Percentiles rank a stretch among this genome's conserved stretches.
Conservation (phyloP, 2,113 vertebrate genomes). For the Crotalus viridis region DNA sequence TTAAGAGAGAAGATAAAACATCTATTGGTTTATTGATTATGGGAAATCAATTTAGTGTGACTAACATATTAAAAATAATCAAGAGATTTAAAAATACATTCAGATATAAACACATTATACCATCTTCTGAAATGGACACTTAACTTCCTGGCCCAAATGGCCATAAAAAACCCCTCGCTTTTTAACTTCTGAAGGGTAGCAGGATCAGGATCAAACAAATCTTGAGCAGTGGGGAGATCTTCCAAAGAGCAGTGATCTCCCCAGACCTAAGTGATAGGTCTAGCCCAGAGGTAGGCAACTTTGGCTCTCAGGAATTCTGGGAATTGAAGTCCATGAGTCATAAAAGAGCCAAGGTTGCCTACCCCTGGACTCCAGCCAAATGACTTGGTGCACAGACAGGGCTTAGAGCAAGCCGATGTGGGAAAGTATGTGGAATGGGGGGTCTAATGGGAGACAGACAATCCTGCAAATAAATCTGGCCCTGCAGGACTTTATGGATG, state of each 20-base stretch:
- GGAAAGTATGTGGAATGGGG: background rate
- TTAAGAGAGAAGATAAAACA: background rate
- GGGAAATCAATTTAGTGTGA: background rate
- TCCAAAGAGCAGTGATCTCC: background rate
- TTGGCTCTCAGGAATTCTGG: too few relatives aligned
- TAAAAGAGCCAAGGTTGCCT: too few relatives aligned
- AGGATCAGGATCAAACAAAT: background rate
- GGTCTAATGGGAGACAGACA: background rate
- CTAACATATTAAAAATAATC: background rate
- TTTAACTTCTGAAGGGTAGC: background rate
- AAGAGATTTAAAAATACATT: background rate
- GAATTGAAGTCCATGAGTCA: too few relatives aligned
- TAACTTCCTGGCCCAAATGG: background rate
- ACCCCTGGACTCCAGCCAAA: background rate
- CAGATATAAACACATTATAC: background rate
- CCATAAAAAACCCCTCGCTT: background rate
- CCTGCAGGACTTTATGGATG: background rate
- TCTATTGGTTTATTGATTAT: background rate
- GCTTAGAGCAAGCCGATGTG: background rate
- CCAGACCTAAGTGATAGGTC: background rate
- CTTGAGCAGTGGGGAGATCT: background rate
- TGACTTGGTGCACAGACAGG: background rate
- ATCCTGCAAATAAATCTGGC: background rate
- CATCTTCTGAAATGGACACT: background rate
- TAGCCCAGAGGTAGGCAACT: too few relatives aligned